Percentiles rank a stretch among this genome's conserved stretches.
Conservation (phyloP, 2,888 invertebrate genomes). For the Mesorhabditis belari region DNA sequence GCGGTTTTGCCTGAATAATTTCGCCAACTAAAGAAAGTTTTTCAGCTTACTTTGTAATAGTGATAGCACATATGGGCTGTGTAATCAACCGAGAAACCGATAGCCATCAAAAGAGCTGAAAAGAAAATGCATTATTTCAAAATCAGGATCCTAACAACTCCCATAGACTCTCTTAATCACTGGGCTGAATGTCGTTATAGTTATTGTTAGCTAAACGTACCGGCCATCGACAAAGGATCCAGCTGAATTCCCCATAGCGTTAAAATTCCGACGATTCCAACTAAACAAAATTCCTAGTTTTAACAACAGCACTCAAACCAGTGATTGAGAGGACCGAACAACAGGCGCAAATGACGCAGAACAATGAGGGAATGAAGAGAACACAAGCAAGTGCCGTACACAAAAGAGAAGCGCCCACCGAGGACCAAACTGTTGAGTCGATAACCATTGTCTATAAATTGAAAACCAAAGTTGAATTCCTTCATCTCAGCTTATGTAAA, state of each 20-base stretch:
- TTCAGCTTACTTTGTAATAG: conserved; percentile 30
- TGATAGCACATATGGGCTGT: conserved; percentile 48
- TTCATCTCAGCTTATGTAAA: neutral
- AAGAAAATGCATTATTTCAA: too few species aligned
- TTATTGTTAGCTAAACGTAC: too few species aligned
- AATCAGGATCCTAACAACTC: too few species aligned
- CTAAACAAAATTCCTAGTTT: too few species aligned
- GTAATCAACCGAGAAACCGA: conserved; percentile 46
- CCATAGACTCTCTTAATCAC: too few species aligned
- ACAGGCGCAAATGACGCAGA: conserved; percentile 27
- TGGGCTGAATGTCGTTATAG: too few species aligned
- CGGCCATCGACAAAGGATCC: conserved; percentile 41
- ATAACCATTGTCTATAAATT: conserved; percentile 38
- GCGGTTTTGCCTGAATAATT: conserved; percentile 1
- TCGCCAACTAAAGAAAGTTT: neutral
- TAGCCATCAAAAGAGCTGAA: conserved; percentile 46
- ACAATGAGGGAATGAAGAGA: conserved; percentile 41
- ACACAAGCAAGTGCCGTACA: conserved; percentile 46
- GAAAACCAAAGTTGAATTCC: neutral
- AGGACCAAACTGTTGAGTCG: conserved; percentile 40
- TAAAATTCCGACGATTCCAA: neutral
- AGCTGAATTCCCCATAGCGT: conserved; percentile 31
- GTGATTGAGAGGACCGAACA: conserved; percentile 38
- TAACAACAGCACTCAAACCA: too few species aligned
- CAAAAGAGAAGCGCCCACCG: conserved; percentile 36